A percentile compares a stretch with the other conserved stretches of the same genome.
Conservation (phyloP, 2,888 invertebrate genomes). For the Lumbricus terrestris region DNA sequence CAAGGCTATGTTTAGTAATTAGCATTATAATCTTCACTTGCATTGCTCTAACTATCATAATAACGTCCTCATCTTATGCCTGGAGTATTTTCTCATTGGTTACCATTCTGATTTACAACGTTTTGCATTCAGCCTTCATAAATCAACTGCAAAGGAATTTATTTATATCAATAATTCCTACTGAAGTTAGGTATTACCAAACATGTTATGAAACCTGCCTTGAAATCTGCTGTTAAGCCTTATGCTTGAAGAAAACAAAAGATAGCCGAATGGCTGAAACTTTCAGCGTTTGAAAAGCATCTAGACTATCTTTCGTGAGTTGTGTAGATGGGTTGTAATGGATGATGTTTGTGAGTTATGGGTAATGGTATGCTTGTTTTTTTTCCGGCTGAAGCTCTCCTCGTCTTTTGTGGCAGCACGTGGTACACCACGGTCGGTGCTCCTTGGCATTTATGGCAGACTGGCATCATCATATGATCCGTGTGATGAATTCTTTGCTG, state of each 20-base stretch:
- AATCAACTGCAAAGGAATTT: not conserved
- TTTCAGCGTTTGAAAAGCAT: not conserved
- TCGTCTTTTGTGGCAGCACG: not conserved
- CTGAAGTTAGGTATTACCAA: not conserved
- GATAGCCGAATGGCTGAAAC: not conserved
- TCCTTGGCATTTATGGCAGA: not conserved
- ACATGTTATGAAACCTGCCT: not conserved
- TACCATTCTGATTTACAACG: too few relatives aligned
- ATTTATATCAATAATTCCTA: not conserved
- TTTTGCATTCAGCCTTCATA: too few relatives aligned
- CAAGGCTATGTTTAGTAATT: not conserved
- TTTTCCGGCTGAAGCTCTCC: not conserved
- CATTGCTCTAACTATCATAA: too few relatives aligned
- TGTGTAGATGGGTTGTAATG: not conserved
- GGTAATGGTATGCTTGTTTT: not conserved
- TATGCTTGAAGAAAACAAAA: not conserved
- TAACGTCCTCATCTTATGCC: too few relatives aligned
- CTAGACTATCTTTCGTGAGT: not conserved
- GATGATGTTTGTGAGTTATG: not conserved
- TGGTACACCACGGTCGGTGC: not conserved
- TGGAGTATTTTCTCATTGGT: too few relatives aligned
- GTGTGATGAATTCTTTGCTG: not conserved
- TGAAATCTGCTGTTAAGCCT: not conserved
- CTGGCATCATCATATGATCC: not conserved
- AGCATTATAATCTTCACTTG: not conserved